Evolutionary conservation across 2,113 vertebrate genomes (phyloP), one percentile per base, ranked within the genome.

Genomic region (Antigone vipio): DNA sequence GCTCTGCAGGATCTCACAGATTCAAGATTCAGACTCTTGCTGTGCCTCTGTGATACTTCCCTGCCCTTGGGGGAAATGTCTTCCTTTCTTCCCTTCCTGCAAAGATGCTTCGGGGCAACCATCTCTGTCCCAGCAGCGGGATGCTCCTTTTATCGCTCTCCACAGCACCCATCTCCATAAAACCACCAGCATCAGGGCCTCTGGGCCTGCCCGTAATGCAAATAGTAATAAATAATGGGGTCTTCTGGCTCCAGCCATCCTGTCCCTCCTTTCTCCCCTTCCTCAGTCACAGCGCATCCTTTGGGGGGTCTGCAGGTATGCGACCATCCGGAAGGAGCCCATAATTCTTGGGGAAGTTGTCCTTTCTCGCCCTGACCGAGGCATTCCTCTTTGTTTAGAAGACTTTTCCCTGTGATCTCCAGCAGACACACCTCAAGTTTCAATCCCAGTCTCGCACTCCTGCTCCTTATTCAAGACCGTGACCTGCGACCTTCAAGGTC

Each of bases 401-500:
- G 92, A 30, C 32, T 83, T 91, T 80, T 53, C 71, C 79, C 50
- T 58, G 67, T 92, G 93, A 94, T 95, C 66, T 87, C 87, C 92
- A 85, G 62, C 91, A 93, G 92, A 66, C 66, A 22, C 90, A 92
- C 85, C 93, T 92, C 93, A 67, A 76, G 73, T 93, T 97, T 92
- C 89, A 80, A 42, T 50, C 81, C 50, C 83, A 94, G 1, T 69
- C 79, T 76, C 42, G 0, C 44, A 27, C 72, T 77, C 72, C 66
- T 45, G 83, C 73, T 92, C 88, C 80, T 83, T 78, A 94, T 91
- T 95, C 96, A 78, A 96, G 95, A 91, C 83, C 87, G 1, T 93
- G 95, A 95, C 96, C 93, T 87, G 84, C 40, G 90, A 93, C 94
- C 96, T 73, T 92, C 94, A 97, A 96, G 92, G 95, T 93, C 95